These are phyloP conservation scores for Pachymerium ferrugineum DNA, from an alignment of 2,888 invertebrate species.

Conservation along the genomic window DNA sequence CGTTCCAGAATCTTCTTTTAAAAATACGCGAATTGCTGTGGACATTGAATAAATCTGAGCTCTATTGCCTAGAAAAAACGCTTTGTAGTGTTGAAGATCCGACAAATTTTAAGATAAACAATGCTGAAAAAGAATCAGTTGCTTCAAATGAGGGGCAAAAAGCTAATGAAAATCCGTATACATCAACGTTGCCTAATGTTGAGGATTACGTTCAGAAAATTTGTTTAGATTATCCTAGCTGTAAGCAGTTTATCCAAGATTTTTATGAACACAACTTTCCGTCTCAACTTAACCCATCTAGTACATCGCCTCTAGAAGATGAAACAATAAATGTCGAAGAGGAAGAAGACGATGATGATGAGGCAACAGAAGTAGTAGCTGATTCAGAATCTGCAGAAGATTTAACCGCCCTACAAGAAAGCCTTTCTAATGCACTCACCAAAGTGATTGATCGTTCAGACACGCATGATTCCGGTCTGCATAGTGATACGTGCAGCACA, in stretches of 20 bases:
- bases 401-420: slow-evolving; percentile 32
- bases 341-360: slow-evolving; percentile 39
- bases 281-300: not conserved
- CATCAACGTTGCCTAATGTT: slow-evolving; percentile 51
- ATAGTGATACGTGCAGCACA: slow-evolving; percentile 31
- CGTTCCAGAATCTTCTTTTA: slow-evolving; percentile 69
- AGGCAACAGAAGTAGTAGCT: slow-evolving; percentile 30
- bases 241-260: slow-evolving; percentile 58
- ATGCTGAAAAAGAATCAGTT: not conserved
- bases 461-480: slow-evolving; percentile 30
- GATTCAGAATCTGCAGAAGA: slow-evolving; percentile 37
- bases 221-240: slow-evolving; percentile 64
- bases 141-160: not conserved
- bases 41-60: slow-evolving; percentile 77
- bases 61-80: slow-evolving; percentile 77
- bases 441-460: slow-evolving; percentile 31
- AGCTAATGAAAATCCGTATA: slow-evolving; percentile 7
- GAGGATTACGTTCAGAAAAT: slow-evolving; percentile 65
- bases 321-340: slow-evolving; percentile 32
- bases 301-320: slow-evolving; percentile 34
- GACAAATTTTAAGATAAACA: slow-evolving; percentile 30
- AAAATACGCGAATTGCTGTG: slow-evolving; percentile 86
- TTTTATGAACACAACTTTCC: slow-evolving; percentile 41
- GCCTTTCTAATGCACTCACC: slow-evolving; percentile 23
- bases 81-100: slow-evolving; percentile 84